Evolutionary conservation across 1,140 invertebrate species (phyloP), one percentile per base, ranked within the genome.

Genomic region (Drosophila simulans): DNA sequence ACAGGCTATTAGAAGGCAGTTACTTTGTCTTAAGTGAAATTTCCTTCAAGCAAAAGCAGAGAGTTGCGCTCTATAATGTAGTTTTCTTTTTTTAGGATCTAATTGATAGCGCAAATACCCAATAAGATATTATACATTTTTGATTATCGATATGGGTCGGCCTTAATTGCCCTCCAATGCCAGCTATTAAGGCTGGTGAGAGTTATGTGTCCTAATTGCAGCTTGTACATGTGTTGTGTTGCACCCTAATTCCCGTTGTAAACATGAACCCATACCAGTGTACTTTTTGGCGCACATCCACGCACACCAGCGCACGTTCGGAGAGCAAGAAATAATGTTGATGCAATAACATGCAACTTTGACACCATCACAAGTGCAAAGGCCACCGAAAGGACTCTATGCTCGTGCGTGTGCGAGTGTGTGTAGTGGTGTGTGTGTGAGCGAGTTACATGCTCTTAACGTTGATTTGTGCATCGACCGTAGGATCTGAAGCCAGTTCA

Each of bases 331-430:
- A 82, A 79, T 86, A 86, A 79, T 86, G 82, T 78, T 68, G 65
- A 83, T 89, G 84, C 83, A 88, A 88, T 83, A 88, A 83, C 83
- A 88, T 88, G 84, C 68, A 89, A 83, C 83, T 88, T 88, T 86
- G 79, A 80, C 83, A 86, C 84, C 78, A 65, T 46, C 75, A 49
- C 43, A 4, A 45, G 43, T 48, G 58, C 60, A 56, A 57, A 42
- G 59, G 59, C 59, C 46, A 46, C 15, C 20, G 11, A n/a, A 27
- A 27, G 22, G 46, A 48, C 35, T 59, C 15, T 42, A 10, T 31
- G 8, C 31, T 10, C 2, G 31, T 31, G 31, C 1, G 27, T 31
- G 27, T 31, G 27, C 7, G 27, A 0, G 27, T 31, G 27, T 31
- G 0, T 8, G 8, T 11, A 3, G 22, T n/a, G 27, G 48, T 34